These are phyloP conservation scores for Hypotaenidia philippensis DNA, from an alignment of 2,797 vertebrate genomes.

Conservation along the genomic window DNA sequence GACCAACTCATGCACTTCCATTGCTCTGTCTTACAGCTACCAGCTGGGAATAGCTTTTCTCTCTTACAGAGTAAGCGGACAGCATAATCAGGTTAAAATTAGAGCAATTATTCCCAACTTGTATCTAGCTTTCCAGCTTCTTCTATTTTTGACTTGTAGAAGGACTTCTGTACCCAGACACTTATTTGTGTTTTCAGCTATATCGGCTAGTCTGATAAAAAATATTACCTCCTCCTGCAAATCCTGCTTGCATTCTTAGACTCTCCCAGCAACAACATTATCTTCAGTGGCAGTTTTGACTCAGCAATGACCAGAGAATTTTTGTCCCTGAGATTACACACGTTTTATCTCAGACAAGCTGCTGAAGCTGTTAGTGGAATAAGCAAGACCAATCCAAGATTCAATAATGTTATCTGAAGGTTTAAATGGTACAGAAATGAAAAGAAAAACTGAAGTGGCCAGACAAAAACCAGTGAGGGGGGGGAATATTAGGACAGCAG, in stretches of 20 bases:
- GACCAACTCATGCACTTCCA: not conserved
- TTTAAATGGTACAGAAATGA: not conserved
- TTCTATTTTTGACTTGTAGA: slow-evolving; percentile 56
- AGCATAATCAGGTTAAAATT: slow-evolving; percentile 19
- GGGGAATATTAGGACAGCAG: not conserved
- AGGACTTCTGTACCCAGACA: not conserved
- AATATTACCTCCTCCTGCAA: slow-evolving; percentile 5
- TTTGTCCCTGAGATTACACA: slow-evolving; percentile 44
- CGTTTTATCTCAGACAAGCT: slow-evolving; percentile 22
- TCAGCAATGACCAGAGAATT: slow-evolving; percentile 37
- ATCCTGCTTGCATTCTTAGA: slow-evolving; percentile 26
- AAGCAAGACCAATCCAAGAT: not conserved
- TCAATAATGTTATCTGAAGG: not conserved
- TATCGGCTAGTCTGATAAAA: slow-evolving; percentile 42
- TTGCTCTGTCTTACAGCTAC: not conserved
- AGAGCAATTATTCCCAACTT: slow-evolving; percentile 5
- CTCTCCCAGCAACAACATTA: slow-evolving; percentile 7
- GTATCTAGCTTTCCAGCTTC: slow-evolving; percentile 3
- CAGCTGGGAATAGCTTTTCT: not conserved
- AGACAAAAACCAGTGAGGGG: not conserved
- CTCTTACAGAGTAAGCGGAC: not conserved
- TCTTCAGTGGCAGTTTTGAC: slow-evolving; percentile 56
- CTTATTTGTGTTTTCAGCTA: slow-evolving; percentile 40
- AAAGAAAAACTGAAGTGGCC: not conserved
- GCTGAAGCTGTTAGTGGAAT: slow-evolving; percentile 15